Evolutionary conservation across 2,797 vertebrate genomes (phyloP), one percentile per base, ranked within the genome.

Genomic region (Glossophaga mutica): DNA sequence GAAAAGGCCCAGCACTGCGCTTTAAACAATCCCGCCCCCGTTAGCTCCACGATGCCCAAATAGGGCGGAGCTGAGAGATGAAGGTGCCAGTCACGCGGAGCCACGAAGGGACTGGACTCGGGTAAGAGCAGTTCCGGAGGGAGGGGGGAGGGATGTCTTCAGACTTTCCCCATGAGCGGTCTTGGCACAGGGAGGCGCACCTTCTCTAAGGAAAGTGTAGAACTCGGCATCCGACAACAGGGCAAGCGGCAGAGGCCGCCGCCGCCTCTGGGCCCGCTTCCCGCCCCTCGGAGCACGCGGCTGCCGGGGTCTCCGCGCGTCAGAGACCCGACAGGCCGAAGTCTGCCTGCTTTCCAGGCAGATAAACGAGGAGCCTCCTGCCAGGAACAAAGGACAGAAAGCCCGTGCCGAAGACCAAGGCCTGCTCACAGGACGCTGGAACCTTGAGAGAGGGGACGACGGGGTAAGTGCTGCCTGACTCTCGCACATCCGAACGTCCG

Each of bases 61-160:
- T 29, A 4, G 19, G 68, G 37, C 1, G 2, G 26, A 39, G 6
- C 0, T 37, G 16, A 8, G 32, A 37, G 22, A 50, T 0, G 4
- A 34, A 7, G 0, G 18, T 18, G 22, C 18, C 7, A 7, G 52
- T 18, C 71, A 55, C 71, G 18, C 24, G 9, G 39, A 52, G 44
- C 57, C 57, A 42, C 4, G 12, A 22, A 84, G 79, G 3, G 68
- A 77, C 26, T 5, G 16, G n/a, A 32, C 12, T 87, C 67, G n/a
- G 50, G 6, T 11, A 12, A 84, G 46, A 85, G 32, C 5, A 12
- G 24, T 26, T 68, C 14, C 3, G 46, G 68, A 81, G 6, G 14
- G 34, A 19, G 0, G 16, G 65, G 21, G 34, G 22, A 81, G 42
- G 29, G n/a, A 9, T 1, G 29, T 6, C 85, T 57, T 79, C 59